Percentiles rank a stretch among this genome's conserved stretches.
These are phyloP conservation scores for Syngnathoides biaculeatus DNA, from an alignment of 2,113 vertebrate genomes.

Conservation along the genomic window DNA sequence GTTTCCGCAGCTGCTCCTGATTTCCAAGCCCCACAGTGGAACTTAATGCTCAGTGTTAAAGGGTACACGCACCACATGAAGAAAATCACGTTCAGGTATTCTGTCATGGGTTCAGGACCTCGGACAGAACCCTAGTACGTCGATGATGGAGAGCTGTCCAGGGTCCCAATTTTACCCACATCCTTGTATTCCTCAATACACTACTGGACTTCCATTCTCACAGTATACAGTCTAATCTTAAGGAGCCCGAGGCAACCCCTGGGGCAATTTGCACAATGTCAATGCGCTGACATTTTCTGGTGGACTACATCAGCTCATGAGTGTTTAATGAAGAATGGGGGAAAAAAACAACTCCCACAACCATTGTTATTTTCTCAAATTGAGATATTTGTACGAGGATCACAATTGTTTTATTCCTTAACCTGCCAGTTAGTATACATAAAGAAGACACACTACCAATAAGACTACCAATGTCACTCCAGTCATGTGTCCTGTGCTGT, in stretches of 20 bases:
- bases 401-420: no score
- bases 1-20: neutral
- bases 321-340: neutral
- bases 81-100: neutral
- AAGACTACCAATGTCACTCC: no score
- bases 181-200: neutral
- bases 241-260: neutral
- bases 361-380: no score
- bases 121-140: neutral
- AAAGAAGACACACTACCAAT: no score
- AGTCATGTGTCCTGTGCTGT: no score
- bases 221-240: neutral
- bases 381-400: no score
- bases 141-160: conserved; percentile 24
- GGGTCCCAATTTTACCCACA: conserved; percentile 17
- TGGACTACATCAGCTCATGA: neutral
- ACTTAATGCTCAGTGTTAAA: neutral
- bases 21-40: conserved; percentile 6
- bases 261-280: neutral
- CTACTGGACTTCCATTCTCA: neutral
- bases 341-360: no score
- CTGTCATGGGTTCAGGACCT: conserved; percentile 21
- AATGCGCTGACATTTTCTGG: neutral
- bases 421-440: no score
- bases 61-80: neutral